Evolutionary conservation across 2,888 invertebrate genomes (phyloP).

Genomic region (Laspeyria flexula): DNA sequence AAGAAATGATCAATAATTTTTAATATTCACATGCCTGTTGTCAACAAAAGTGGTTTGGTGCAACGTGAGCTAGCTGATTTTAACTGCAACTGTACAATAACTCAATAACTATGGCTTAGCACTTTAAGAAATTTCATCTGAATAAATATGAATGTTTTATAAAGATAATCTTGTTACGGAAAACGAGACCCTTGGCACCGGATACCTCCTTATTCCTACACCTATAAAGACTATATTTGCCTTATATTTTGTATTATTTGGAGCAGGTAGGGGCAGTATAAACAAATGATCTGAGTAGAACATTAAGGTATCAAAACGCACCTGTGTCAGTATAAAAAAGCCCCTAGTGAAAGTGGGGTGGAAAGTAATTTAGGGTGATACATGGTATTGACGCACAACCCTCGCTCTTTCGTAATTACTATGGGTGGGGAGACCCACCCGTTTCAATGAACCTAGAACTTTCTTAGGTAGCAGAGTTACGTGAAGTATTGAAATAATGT

Average conservation of each 20-base stretch:
- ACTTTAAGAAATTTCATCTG: slow-evolving; percentile 4
- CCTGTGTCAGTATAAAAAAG: slow-evolving; percentile 62
- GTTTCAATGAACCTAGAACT: slow-evolving; percentile 37
- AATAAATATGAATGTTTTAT: slow-evolving; percentile 17
- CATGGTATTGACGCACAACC: slow-evolving; percentile 58
- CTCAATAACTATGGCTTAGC: background rate
- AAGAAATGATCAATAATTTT: too few relatives aligned
- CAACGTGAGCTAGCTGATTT: background rate
- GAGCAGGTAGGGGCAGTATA: slow-evolving; percentile 18
- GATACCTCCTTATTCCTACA: slow-evolving; percentile 11
- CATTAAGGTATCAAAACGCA: slow-evolving; percentile 54
- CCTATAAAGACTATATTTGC: background rate
- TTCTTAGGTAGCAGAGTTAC: slow-evolving; percentile 20
- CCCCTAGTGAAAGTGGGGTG: slow-evolving; percentile 58
- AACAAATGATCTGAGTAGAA: slow-evolving; percentile 32
- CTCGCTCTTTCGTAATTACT: slow-evolving; percentile 56
- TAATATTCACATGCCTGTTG: too few relatives aligned
- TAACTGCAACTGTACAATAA: background rate
- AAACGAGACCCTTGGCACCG: slow-evolving; percentile 4
- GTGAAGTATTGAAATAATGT: background rate
- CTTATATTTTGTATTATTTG: slow-evolving; percentile 5
- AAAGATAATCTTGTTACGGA: slow-evolving; percentile 12
- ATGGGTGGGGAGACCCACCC: slow-evolving; percentile 28
- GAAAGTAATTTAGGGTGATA: slow-evolving; percentile 79
- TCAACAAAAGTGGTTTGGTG: too few relatives aligned